A percentile compares a stretch with the other conserved stretches of the same genome.
Conservation (phyloP, 2,888 invertebrate genomes). For the Xylocampa areola region DNA sequence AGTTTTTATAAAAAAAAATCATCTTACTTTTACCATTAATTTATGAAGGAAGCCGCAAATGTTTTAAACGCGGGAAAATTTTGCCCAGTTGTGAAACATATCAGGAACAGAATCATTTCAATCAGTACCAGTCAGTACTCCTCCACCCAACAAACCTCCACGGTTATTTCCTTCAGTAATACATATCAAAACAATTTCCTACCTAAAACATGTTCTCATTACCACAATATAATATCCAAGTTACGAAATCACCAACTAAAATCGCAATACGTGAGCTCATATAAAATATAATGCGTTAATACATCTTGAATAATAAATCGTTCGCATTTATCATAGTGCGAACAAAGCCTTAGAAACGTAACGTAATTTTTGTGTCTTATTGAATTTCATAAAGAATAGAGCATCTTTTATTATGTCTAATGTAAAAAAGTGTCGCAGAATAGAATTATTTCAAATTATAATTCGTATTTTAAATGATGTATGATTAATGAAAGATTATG, state of each 20-base stretch:
- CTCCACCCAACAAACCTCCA: too few relatives aligned
- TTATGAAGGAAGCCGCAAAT: too few relatives aligned
- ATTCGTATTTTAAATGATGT: constrained; percentile 36
- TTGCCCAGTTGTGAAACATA: too few relatives aligned
- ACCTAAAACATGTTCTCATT: neutral
- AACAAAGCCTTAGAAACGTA: constrained; percentile 41
- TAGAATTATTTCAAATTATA: constrained; percentile 24
- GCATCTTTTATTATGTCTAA: constrained; percentile 25
- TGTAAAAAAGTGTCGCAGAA: constrained; percentile 25
- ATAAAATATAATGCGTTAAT: constrained; percentile 43
- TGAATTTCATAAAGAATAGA: constrained; percentile 48
- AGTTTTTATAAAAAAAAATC: too few relatives aligned
- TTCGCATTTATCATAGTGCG: constrained; percentile 47
- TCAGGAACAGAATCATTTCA: too few relatives aligned
- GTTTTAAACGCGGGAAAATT: too few relatives aligned
- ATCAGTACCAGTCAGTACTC: too few relatives aligned
- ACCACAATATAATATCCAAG: constrained; percentile 27
- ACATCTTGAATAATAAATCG: constrained; percentile 51
- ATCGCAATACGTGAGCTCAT: constrained; percentile 50
- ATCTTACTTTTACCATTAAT: too few relatives aligned
- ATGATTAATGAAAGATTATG: constrained; percentile 17
- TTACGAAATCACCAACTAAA: constrained; percentile 43
- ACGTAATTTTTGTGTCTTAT: constrained; percentile 51
- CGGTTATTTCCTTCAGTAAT: too few relatives aligned
- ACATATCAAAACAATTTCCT: neutral